Base-by-base conservation (phyloP, 2,113 vertebrate species). In the Ginglymostoma cirratum region DNA sequence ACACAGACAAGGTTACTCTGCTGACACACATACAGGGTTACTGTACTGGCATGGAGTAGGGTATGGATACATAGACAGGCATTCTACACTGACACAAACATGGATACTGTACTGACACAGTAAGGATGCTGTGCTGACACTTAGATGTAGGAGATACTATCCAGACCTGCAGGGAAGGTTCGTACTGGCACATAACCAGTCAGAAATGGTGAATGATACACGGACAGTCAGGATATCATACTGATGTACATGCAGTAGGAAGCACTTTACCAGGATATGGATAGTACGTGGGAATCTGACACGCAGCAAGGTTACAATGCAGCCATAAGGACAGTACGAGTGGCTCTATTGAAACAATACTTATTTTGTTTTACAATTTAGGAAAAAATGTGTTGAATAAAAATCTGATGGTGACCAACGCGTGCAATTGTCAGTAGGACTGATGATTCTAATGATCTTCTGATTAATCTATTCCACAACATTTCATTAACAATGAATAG, bases 311-410 rank as follows among this genome's bases (percentile, higher is more conserved):
- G 76, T 3, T 12, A 27, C 86, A 27, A 27, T 30, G 10, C 34
- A n/a, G 52, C 0, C 52, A n/a, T 12, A n/a, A 24, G 19, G 55
- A 94, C 42, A 94, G 38, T 34, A 65, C 34, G 55, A 34, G 34
- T n/a, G 19, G 34, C 34, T 67, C 17, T 67, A 34, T 38, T 93
- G 15, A 67, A 93, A 93, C 38, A 8, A 10, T 30, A 70, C 42
- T 94, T 94, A 17, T 8, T 70, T 76, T 52, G 24, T 90, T 90
- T 90, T 90, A 76, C 24, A 95, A 45, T 95, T 72, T 95, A 48
- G 93, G 52, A 30, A 24, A 70, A 45, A 52, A 30, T 17, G 66
- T 95, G 67, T 95, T 95, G 27, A 76, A 72, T 95, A 14, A 61
- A 95, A 95, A 72, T 76, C 69, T 72, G 66, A 48, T 95, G 67